Percentiles rank a stretch among this genome's conserved stretches.
Evolutionary conservation across 2,797 vertebrate species (phyloP).

Genomic region (Tiaroga cobitis): DNA sequence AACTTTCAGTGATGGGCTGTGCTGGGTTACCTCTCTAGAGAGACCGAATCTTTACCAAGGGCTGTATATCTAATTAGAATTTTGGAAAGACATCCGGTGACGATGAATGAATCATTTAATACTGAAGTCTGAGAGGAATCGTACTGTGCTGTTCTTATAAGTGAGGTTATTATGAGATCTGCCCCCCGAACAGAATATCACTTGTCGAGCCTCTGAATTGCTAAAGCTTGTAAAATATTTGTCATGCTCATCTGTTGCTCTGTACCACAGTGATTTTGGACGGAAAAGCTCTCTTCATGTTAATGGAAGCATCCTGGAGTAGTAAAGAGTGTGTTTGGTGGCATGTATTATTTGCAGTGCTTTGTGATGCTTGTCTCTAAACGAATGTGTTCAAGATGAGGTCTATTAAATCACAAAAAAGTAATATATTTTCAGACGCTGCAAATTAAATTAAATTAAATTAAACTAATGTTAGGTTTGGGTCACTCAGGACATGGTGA

Average conservation of each 20-base stretch:
- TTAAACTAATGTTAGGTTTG: not conserved
- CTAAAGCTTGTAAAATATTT: not conserved
- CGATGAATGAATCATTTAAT: constrained; percentile 18
- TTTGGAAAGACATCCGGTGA: not conserved
- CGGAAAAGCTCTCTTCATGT: not conserved
- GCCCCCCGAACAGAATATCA: not conserved
- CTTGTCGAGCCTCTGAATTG: not conserved
- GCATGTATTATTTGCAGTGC: not conserved
- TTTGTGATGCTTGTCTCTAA: not conserved
- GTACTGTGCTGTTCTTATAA: not conserved
- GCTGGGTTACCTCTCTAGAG: constrained; percentile 14
- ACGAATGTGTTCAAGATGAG: not conserved
- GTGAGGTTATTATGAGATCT: not conserved
- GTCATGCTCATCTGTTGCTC: not conserved
- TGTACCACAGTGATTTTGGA: not conserved
- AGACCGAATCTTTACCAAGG: constrained; percentile 14
- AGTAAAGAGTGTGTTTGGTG: not conserved
- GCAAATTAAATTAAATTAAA: not conserved
- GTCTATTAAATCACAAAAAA: not conserved
- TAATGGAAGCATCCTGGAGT: not conserved
- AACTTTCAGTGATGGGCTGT: constrained; percentile 6
- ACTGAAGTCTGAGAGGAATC: not conserved
- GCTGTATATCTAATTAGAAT: constrained; percentile 32
- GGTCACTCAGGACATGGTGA: not conserved
- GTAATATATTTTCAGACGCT: not conserved